Base-by-base conservation (phyloP, 2,797 vertebrate genomes). In the Tauraco hartlaubi region DNA sequence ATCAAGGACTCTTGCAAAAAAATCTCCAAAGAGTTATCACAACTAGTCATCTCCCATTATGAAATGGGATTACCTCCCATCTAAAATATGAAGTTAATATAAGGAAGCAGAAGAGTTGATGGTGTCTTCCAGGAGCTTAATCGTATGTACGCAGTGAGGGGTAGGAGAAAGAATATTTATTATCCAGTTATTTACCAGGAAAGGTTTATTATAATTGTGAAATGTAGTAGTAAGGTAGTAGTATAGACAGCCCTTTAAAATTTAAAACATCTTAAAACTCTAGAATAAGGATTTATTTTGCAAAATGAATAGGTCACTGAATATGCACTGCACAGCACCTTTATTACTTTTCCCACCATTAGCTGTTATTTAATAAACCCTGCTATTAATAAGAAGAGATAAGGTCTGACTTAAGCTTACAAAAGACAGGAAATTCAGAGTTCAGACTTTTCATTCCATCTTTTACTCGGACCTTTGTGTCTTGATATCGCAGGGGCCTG, bases 371-470 rank as follows among this genome's bases (percentile, higher is more conserved):
- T 93, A 58, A 91, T 86, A 93, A 90, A 63, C 33, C 33, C 29
- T 69, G 25, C 12, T 78, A 66, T 88, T 25, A 88, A 79, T 92
- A 91, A 71, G n/a, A 28, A 81, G 26, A 94, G 55, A 68, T 72
- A 96, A 90, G 2, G 31, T 61, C 66, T 91, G 66, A 90, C 31
- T 95, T 94, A 92, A 90, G 51, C 22, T 81, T 49, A 90, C 9
- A 85, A 92, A 88, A 86, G n/a, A 39, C 71, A 80, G 41, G 80
- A 91, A 91, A 90, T 81, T 80, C 37, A 56, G 46, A 90, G 20
- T 72, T 91, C 75, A 86, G 44, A 64, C 11, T 15, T 81, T 51
- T 75, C 35, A 75, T 55, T 81, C 28, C 8, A 8, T 72, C 62
- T 46, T 83, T 84, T 54, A 75, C 31, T 92, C 28, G 46, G 9